Evolutionary conservation across 2,113 vertebrate genomes (phyloP).

Genomic region (Pao palembangensis): DNA sequence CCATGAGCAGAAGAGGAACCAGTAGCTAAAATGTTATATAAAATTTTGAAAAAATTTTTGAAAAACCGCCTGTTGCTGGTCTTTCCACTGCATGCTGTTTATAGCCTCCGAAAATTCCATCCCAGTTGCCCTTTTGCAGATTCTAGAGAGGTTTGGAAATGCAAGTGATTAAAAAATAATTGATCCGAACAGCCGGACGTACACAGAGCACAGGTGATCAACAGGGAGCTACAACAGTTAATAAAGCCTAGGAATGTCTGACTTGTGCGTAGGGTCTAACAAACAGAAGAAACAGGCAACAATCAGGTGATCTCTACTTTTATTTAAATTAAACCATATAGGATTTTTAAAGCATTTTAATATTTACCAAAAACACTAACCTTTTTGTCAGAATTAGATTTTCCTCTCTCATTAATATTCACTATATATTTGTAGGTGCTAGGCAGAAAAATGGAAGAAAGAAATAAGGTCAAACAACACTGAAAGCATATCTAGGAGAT

Average conservation of each 20-base stretch:
- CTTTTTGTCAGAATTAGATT: conserved; percentile 69
- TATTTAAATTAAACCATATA: conserved; percentile 84
- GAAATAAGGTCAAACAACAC: conserved; percentile 54
- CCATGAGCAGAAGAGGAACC: too few species aligned
- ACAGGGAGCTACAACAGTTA: neutral
- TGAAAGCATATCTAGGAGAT: conserved; percentile 62
- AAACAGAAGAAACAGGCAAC: conserved; percentile 30
- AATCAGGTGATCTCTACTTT: conserved; percentile 72
- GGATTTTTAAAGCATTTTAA: conserved; percentile 74
- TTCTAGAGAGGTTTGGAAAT: too few species aligned
- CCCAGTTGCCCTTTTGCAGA: too few species aligned
- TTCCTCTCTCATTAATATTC: conserved; percentile 68
- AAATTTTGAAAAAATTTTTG: neutral
- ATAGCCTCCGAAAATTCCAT: too few species aligned
- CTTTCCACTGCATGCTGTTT: too few species aligned
- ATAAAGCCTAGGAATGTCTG: neutral
- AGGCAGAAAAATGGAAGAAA: conserved; percentile 58
- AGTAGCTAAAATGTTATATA: neutral
- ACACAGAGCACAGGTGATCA: too few species aligned
- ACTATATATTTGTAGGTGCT: conserved; percentile 67
- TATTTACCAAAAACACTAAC: conserved; percentile 75
- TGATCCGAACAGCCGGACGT: too few species aligned
- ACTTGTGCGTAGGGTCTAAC: neutral
- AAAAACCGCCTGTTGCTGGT: neutral
- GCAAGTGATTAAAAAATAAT: too few species aligned